Evolutionary conservation across 2,113 vertebrate genomes (phyloP).

Genomic region (Pungitius pungitius): DNA sequence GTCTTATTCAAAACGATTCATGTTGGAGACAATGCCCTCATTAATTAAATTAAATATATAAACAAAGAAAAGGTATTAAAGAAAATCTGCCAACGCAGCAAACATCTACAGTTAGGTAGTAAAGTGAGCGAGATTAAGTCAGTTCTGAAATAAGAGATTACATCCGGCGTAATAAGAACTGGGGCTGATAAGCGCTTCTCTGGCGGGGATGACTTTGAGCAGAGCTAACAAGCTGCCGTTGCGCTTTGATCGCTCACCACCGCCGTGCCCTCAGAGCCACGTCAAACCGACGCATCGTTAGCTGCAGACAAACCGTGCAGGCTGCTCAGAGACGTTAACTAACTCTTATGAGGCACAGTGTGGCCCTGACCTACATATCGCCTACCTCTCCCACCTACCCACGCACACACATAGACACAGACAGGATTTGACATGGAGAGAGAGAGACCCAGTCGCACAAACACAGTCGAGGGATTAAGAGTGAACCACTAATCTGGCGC

Average conservation of each 20-base stretch:
- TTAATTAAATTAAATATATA: not conserved
- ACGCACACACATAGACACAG: constrained; percentile 8
- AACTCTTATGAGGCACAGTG: constrained; percentile 24
- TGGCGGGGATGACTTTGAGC: not conserved
- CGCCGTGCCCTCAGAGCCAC: constrained; percentile 20
- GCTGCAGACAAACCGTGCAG: constrained; percentile 1
- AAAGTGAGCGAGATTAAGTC: not conserved
- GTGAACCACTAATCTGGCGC: constrained; percentile 73
- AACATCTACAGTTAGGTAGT: not conserved
- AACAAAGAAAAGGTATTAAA: not conserved
- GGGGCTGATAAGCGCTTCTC: not conserved
- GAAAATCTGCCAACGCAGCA: not conserved
- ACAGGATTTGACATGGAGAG: constrained; percentile 70
- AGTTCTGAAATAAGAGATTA: not conserved
- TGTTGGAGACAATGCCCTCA: not conserved
- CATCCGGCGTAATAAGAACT: not conserved
- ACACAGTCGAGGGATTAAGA: constrained; percentile 72
- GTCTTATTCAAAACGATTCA: not conserved
- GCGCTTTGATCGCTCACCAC: not conserved
- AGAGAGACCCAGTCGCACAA: constrained; percentile 63
- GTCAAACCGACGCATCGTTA: constrained; percentile 39
- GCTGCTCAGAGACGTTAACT: constrained; percentile 13
- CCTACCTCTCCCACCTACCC: constrained; percentile 51
- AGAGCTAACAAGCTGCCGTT: constrained; percentile 2
- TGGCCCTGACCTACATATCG: constrained; percentile 70